Evolutionary conservation across 1,140 invertebrate species (phyloP).

Genomic region (Hypothenemus hampei): DNA sequence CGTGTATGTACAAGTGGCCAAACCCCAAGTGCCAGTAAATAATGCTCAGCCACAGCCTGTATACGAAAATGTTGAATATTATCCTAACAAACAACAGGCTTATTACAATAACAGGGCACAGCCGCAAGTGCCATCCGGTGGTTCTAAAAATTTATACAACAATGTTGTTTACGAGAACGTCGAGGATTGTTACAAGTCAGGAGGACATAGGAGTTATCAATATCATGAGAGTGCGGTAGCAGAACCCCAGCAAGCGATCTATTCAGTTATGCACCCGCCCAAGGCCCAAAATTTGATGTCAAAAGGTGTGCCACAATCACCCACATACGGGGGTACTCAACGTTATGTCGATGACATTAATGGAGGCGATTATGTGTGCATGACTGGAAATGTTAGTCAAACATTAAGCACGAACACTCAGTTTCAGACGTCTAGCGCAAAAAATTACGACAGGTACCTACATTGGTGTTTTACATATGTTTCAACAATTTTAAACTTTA

Average conservation of each 20-base stretch:
- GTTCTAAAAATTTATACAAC: neutral
- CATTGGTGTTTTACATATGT: neutral
- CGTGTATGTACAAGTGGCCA: slow-evolving; percentile 45
- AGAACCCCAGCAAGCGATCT: slow-evolving; percentile 38
- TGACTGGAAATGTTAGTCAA: slow-evolving; percentile 56
- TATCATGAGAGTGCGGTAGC: slow-evolving; percentile 37
- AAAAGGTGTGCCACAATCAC: slow-evolving; percentile 20
- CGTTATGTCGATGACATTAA: slow-evolving; percentile 54
- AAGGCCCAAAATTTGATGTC: slow-evolving; percentile 3
- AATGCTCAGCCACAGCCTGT: slow-evolving; percentile 59
- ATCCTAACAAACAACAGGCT: slow-evolving; percentile 54
- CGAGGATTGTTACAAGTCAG: too few relatives aligned
- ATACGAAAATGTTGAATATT: slow-evolving; percentile 79
- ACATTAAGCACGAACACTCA: slow-evolving; percentile 40
- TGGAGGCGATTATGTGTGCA: slow-evolving; percentile 66
- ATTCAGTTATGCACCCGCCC: slow-evolving; percentile 37
- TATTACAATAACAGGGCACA: slow-evolving; percentile 54
- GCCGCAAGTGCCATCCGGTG: slow-evolving; percentile 56
- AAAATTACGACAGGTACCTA: slow-evolving; percentile 41
- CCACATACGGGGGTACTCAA: slow-evolving; percentile 12
- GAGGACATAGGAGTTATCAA: slow-evolving; percentile 33
- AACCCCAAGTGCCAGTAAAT: slow-evolving; percentile 47
- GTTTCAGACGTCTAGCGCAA: slow-evolving; percentile 43
- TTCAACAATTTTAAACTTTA: neutral
- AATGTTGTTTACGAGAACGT: slow-evolving; percentile 58